Evolutionary conservation across 2,797 vertebrate species (phyloP), one percentile per base, ranked within the genome.

Genomic region (Phrynocephalus forsythii): DNA sequence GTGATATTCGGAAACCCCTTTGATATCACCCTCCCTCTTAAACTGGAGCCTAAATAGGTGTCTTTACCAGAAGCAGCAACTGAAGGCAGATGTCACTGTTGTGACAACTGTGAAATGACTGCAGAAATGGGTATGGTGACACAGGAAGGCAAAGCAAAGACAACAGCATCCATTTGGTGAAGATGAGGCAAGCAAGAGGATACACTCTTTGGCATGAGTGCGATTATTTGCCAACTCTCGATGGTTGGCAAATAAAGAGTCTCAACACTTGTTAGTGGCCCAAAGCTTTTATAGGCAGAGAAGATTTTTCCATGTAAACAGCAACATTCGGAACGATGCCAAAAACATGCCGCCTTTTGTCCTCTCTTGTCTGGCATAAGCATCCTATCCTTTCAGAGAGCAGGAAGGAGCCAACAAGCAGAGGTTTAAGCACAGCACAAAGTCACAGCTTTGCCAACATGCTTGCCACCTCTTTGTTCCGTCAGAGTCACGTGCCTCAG

Each of bases 1-100:
- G 93, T 67, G 90, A 92, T 86, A 91, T 93, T 94, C 95, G 94
- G 93, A 92, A 95, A 93, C 88, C 87, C 93, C 92, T 94, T 91
- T 93, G 93, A 94, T 94, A 92, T 88, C 3, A 0, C 13, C n/a
- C 15, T 63, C 69, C 91, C 87, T 88, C 92, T 93, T 93, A 94
- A 94, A 95, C 93, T 94, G 94, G 92, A 66, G 93, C 86, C 93
- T 89, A 94, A 92, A 92, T 85, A 87, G 91, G 88, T 94, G 80
- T 94, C 85, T 93, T 92, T 94, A 92, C 88, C 48, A 95, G 90
- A 93, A 93, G 85, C 90, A 94, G 90, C 90, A 94, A 94, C 88
- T 90, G 93, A 73, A 93, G 82, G 94, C 93, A 95, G 90, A 90
- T 93, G 87, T 91, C 26, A 38, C 90, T 91, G 83, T 79, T 88